Conservation (phyloP, 2,113 vertebrate genomes). For the Pomatorhinus ruficollis region DNA sequence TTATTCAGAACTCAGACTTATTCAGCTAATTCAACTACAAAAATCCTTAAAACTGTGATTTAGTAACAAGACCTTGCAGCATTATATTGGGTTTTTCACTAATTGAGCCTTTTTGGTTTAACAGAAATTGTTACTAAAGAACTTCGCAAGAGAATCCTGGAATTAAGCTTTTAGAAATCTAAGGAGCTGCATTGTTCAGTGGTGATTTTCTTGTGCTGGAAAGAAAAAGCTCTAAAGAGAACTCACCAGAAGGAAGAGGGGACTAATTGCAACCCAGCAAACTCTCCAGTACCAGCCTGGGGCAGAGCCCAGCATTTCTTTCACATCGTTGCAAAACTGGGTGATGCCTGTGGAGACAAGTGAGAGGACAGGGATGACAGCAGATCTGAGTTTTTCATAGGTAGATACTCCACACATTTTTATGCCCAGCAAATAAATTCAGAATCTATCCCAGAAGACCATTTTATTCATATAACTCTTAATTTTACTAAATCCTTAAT, state of each 20-base stretch:
- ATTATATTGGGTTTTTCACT: neutral
- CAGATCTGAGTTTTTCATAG: neutral
- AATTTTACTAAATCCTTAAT: neutral
- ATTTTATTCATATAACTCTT: neutral
- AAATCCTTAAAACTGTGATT: neutral
- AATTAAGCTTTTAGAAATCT: neutral
- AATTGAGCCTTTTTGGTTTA: neutral
- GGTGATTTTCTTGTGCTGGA: neutral
- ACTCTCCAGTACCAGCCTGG: conserved; percentile 93
- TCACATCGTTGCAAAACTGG: conserved; percentile 90
- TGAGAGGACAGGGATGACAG: neutral
- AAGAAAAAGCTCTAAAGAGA: neutral
- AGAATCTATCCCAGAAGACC: neutral
- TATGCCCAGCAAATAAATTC: neutral
- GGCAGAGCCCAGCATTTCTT: conserved; percentile 92
- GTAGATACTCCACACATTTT: neutral
- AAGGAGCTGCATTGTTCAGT: neutral
- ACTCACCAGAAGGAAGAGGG: conserved; percentile 93
- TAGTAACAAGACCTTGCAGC: neutral
- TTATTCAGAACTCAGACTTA: conserved; percentile 2
- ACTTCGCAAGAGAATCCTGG: neutral
- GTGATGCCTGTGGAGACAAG: conserved; percentile 81
- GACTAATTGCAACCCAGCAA: conserved; percentile 95
- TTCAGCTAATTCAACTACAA: neutral
- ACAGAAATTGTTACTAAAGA: neutral